Evolutionary conservation across 2,797 vertebrate species (phyloP).

Genomic region (Paguma larvata): DNA sequence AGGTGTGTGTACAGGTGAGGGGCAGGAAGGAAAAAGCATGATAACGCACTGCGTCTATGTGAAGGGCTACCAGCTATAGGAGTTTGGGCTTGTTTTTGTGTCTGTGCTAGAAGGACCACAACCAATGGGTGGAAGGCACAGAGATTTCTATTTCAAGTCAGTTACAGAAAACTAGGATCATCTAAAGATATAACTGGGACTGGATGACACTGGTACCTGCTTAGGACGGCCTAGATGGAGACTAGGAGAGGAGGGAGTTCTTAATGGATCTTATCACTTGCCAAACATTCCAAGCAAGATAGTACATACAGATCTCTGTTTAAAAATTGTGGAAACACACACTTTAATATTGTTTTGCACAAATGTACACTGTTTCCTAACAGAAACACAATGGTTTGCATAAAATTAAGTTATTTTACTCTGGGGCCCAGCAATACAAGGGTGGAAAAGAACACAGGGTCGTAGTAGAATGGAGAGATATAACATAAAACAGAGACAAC

Average conservation of each 20-base stretch:
- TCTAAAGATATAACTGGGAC: neutral
- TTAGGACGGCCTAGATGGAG: neutral
- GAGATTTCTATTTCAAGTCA: neutral
- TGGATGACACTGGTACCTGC: neutral
- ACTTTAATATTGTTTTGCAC: neutral
- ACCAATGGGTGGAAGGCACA: neutral
- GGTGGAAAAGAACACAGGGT: neutral
- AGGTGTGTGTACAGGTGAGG: neutral
- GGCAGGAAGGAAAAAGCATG: neutral
- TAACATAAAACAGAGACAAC: neutral
- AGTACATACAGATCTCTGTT: neutral
- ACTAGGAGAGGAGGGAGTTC: neutral
- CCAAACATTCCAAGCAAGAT: neutral
- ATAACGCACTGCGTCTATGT: neutral
- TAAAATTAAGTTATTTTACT: neutral
- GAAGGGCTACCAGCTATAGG: neutral
- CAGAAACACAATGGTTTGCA: constrained; percentile 1
- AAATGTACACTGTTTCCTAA: neutral
- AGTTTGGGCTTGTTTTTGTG: neutral
- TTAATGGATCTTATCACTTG: neutral
- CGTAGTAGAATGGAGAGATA: neutral
- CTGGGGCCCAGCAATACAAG: neutral
- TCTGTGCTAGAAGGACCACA: constrained; percentile 3
- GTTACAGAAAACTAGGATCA: neutral
- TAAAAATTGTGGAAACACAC: neutral